A percentile compares a stretch with the other conserved stretches of the same genome.
Conservation (phyloP, 2,888 invertebrate genomes). For the Noctua pronuba region DNA sequence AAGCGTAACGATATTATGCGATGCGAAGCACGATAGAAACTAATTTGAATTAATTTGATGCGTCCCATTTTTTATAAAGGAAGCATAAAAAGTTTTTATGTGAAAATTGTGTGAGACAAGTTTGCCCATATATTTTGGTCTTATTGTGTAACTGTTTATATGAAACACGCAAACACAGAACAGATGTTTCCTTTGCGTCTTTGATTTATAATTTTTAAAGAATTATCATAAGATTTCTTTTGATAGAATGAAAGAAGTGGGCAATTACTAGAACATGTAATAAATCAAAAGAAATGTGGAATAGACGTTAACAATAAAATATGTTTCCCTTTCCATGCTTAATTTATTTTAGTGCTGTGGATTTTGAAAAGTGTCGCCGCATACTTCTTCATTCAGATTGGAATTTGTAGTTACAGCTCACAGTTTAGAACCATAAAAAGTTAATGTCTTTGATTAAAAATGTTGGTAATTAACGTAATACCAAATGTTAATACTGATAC, state of each 20-base stretch:
- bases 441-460: background rate
- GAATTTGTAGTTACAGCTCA: background rate
- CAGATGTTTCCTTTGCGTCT: constrained; percentile 79
- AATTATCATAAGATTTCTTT: constrained; percentile 67
- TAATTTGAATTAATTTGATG: constrained; percentile 86
- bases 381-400: constrained; percentile 7
- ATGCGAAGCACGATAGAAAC: constrained; percentile 80
- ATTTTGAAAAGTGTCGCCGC: background rate
- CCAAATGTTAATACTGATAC: no score
- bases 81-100: constrained; percentile 80
- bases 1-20: constrained; percentile 83
- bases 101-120: constrained; percentile 74
- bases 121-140: constrained; percentile 74
- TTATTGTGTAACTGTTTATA: constrained; percentile 76
- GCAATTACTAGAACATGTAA: constrained; percentile 52
- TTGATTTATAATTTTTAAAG: constrained; percentile 75
- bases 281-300: constrained; percentile 58
- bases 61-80: constrained; percentile 79
- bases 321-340: constrained; percentile 41
- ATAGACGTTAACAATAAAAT: constrained; percentile 46
- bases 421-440: background rate
- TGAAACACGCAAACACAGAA: constrained; percentile 72
- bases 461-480: background rate
- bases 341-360: constrained; percentile 42
- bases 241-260: constrained; percentile 62